phyloP scores from a whole-genome alignment of 2,113 vertebrate genomes.

The Regulus satrapa region DNA sequence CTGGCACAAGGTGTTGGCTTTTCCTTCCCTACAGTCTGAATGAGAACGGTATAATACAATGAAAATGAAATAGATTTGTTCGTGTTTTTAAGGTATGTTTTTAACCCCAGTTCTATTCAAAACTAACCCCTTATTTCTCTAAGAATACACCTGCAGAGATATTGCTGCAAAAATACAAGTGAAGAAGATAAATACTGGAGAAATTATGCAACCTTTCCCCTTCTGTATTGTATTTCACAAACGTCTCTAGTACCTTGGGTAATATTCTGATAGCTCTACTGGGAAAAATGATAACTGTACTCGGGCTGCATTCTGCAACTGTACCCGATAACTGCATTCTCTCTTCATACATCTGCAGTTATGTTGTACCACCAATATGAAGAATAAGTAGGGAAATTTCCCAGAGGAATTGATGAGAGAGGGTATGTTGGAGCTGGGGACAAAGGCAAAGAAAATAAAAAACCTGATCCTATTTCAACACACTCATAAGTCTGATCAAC shows the following conservation, averaged over 20 bases:
- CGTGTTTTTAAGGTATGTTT: not conserved
- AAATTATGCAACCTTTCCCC: not conserved
- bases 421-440: not conserved
- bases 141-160: not conserved
- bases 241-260: not conserved
- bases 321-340: too few species aligned
- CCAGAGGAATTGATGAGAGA: not conserved
- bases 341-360: rapidly evolving
- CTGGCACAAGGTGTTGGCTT: not conserved
- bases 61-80: not conserved
- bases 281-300: not conserved
- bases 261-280: not conserved
- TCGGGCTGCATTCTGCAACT: too few species aligned
- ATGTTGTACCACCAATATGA: not conserved
- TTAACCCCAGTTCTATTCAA: not conserved
- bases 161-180: not conserved
- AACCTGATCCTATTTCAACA: not conserved
- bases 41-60: not conserved
- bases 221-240: not conserved
- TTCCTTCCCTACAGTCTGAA: not conserved
- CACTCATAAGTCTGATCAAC: not conserved
- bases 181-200: not conserved
- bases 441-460: not conserved
- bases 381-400: not conserved
- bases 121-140: not conserved